phyloP scores from a whole-genome alignment of 1,140 invertebrate genomes.

The Drosophila hydei region DNA sequence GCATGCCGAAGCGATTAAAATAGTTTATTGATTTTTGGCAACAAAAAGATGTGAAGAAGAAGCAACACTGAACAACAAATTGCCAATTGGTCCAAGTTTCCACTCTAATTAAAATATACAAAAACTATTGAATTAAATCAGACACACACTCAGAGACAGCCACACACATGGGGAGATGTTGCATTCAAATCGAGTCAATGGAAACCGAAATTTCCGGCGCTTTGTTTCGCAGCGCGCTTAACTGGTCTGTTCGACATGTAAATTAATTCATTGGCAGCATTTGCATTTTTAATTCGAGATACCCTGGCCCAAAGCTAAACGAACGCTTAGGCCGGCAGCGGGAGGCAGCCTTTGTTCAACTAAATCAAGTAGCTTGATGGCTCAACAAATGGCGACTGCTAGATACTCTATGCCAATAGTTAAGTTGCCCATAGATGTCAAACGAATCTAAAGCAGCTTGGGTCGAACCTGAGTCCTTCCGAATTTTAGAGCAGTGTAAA shows the following conservation, averaged over 20 bases:
- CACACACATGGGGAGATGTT: not conserved
- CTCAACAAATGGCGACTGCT: not conserved
- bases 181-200: conserved; percentile 2
- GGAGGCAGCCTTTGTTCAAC: too few species aligned
- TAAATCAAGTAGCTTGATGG: too few species aligned
- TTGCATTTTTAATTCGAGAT: conserved; percentile 78
- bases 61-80: conserved; percentile 49
- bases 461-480: too few species aligned
- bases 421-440: too few species aligned
- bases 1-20: conserved; percentile 61
- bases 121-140: conserved; percentile 59
- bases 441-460: too few species aligned
- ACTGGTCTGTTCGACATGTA: conserved; percentile 55
- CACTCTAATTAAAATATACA: conserved; percentile 80
- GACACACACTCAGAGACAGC: not conserved
- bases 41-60: conserved; percentile 8
- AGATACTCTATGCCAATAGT: too few species aligned
- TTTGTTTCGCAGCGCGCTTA: conserved; percentile 51
- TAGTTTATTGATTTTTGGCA: conserved; percentile 69
- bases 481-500: too few species aligned
- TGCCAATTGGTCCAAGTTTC: conserved; percentile 60
- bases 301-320: not conserved
- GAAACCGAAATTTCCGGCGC: conserved; percentile 70
- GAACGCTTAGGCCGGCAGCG: not conserved
- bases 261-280: conserved; percentile 69